Conservation (phyloP, 2,888 invertebrate genomes). For the Euphydryas editha region DNA sequence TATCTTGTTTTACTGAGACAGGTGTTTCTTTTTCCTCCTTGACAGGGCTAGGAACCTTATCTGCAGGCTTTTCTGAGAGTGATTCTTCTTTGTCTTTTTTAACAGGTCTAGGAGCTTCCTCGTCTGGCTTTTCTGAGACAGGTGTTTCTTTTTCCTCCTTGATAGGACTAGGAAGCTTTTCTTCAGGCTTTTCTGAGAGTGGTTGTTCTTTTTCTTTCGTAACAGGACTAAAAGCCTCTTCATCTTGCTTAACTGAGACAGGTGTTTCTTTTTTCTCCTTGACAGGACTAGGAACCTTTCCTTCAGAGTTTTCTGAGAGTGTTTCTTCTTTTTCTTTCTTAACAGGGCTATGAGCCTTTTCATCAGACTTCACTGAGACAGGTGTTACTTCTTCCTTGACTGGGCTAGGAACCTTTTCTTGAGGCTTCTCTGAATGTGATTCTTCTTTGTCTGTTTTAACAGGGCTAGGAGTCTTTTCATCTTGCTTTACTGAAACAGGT, state of each 20-base stretch:
- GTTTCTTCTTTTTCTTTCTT: constrained; percentile 24
- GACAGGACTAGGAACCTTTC: constrained; percentile 23
- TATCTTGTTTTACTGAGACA: constrained; percentile 28
- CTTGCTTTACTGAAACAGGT: not conserved
- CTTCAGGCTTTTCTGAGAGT: not conserved
- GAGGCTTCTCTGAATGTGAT: not conserved
- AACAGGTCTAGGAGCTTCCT: constrained; percentile 23
- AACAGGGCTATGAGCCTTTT: constrained; percentile 20
- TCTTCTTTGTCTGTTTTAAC: constrained; percentile 6
- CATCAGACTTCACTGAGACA: constrained; percentile 13
- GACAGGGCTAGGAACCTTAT: constrained; percentile 26
- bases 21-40: constrained; percentile 25
- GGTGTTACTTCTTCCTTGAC: constrained; percentile 7
- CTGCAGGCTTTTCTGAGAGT: not conserved
- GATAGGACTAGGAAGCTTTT: constrained; percentile 21
- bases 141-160: not conserved
- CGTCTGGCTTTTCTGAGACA: constrained; percentile 11
- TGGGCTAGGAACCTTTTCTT: constrained; percentile 31
- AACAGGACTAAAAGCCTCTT: constrained; percentile 20
- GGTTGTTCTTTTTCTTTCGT: not conserved
- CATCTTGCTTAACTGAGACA: constrained; percentile 18
- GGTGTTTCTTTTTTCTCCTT: constrained; percentile 6
- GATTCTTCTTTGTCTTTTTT: constrained; percentile 1
- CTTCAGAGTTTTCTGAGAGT: constrained; percentile 5
- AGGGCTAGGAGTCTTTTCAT: constrained; percentile 31